Conservation (phyloP, 2,888 invertebrate genomes). For the Microctonus hyperodae region DNA sequence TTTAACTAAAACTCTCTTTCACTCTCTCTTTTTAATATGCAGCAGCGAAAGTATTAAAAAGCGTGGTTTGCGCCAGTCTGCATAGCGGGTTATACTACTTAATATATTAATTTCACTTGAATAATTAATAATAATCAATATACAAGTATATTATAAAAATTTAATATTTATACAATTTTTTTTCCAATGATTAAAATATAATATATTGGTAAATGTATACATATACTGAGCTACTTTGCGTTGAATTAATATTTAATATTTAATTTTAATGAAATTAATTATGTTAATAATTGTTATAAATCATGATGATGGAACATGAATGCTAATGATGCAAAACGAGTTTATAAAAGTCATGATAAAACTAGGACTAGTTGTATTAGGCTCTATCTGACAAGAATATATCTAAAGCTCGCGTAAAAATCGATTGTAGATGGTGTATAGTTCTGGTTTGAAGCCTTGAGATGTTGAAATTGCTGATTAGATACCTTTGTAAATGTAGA, state of each 20-base stretch:
- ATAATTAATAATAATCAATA: not conserved
- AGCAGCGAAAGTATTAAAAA: too few species aligned
- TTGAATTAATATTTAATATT: too few species aligned
- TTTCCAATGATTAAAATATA: too few species aligned
- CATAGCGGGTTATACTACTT: not conserved
- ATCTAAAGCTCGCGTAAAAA: conserved; percentile 15
- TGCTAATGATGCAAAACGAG: conserved; percentile 25
- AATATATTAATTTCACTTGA: not conserved
- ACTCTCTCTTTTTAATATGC: not conserved
- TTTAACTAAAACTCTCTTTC: conserved; percentile 9
- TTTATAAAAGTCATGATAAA: conserved; percentile 15
- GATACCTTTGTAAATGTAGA: not conserved
- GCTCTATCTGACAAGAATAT: conserved; percentile 7
- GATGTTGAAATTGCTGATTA: not conserved
- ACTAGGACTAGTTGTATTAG: conserved; percentile 24
- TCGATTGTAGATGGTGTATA: conserved; percentile 15
- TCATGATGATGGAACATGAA: not conserved
- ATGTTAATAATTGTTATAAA: too few species aligned
- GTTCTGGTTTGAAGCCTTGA: conserved; percentile 9
- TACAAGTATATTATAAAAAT: not conserved
- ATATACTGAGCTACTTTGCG: too few species aligned
- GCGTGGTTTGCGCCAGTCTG: not conserved
- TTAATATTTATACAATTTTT: not conserved
- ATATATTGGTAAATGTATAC: too few species aligned
- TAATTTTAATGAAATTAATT: too few species aligned